Evolutionary conservation across 2,888 invertebrate species (phyloP).

Genomic region (Monoplex corrugatus): DNA sequence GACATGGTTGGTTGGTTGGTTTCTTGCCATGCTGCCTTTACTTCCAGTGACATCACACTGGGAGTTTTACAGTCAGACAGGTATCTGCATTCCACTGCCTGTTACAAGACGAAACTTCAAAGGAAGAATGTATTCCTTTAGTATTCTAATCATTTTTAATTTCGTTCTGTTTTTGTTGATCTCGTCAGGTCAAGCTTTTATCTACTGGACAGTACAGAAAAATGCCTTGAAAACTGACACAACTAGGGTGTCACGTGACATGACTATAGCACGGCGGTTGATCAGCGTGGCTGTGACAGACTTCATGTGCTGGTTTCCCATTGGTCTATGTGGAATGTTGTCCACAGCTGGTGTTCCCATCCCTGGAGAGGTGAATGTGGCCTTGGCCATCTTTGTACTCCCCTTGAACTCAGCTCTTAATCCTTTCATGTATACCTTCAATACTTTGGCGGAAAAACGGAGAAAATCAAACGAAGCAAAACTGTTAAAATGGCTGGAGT

Average conservation of each 20-base stretch:
- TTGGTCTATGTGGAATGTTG: neutral
- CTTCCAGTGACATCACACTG: neutral
- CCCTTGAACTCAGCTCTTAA: neutral
- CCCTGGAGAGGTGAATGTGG: neutral
- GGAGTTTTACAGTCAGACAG: neutral
- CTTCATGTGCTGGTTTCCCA: slow-evolving; percentile 8
- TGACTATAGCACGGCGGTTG: neutral
- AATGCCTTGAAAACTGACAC: neutral
- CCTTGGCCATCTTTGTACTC: neutral
- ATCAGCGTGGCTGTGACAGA: neutral
- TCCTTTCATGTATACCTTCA: neutral
- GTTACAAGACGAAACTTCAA: neutral
- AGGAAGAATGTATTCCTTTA: neutral
- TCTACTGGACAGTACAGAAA: neutral
- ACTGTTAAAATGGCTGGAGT: neutral
- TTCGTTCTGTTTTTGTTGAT: neutral
- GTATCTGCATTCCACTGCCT: neutral
- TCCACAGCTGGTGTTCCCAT: neutral
- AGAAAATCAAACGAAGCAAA: neutral
- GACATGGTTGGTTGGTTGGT: neutral
- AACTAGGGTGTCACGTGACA: neutral
- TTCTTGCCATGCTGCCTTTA: neutral
- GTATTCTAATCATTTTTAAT: neutral
- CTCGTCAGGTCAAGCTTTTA: neutral
- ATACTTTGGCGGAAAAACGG: neutral